Conservation (phyloP, 2,113 vertebrate species). For the Osmerus mordax region DNA sequence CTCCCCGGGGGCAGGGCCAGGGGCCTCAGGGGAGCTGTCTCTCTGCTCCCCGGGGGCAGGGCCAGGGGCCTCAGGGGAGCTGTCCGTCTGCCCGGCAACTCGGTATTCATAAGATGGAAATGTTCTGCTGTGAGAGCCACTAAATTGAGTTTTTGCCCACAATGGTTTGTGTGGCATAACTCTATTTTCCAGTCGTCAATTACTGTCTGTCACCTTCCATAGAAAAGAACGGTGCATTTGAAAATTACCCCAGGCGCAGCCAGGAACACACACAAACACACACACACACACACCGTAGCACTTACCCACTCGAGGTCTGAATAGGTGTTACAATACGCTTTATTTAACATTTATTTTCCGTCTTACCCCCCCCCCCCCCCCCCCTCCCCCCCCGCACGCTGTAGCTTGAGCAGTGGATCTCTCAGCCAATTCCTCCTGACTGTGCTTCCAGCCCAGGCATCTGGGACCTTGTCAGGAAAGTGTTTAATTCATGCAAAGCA, state of each 20-base stretch:
- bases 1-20: too few relatives aligned
- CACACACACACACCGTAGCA: not conserved
- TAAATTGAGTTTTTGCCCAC: conserved; percentile 50
- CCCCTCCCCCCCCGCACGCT: too few relatives aligned
- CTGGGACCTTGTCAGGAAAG: conserved; percentile 50
- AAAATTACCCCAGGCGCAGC: conserved; percentile 41
- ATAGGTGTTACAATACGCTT: conserved; percentile 38
- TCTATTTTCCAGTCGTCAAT: conserved; percentile 56
- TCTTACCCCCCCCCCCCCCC: conserved; percentile 28
- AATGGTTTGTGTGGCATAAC: conserved; percentile 49
- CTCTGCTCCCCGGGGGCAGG: too few relatives aligned
- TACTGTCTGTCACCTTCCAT: conserved; percentile 42
- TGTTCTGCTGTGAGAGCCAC: conserved; percentile 42
- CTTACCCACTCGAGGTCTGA: conserved; percentile 34
- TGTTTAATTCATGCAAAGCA: conserved; percentile 56
- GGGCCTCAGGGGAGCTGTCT: too few relatives aligned
- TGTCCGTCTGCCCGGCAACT: conserved; percentile 25
- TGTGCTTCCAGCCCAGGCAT: conserved; percentile 39
- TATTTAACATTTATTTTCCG: conserved; percentile 45
- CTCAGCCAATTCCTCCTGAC: conserved; percentile 41
- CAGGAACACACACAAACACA: not conserved
- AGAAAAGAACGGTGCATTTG: conserved; percentile 49
- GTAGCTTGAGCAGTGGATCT: conserved; percentile 15
- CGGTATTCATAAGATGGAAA: conserved; percentile 44
- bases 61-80: too few relatives aligned